These are phyloP conservation scores for Orestias chungarensis DNA, from an alignment of 2,797 vertebrate genomes.

Conservation along the genomic window DNA sequence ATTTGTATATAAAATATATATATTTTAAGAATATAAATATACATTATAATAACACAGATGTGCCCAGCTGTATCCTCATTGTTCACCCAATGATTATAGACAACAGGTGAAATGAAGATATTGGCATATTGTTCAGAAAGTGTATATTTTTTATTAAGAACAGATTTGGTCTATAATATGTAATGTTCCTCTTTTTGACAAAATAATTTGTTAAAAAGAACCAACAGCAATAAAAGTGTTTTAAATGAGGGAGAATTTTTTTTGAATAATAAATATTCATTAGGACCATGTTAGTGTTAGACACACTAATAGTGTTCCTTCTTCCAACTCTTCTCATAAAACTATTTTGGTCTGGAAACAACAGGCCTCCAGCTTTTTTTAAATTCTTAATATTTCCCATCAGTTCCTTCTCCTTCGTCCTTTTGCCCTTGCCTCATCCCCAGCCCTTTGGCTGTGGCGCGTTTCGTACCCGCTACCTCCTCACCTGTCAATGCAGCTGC, in stretches of 20 bases:
- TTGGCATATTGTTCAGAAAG: no score
- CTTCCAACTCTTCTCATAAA: conserved; percentile 45
- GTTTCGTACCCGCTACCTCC: conserved; percentile 51
- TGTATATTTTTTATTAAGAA: no score
- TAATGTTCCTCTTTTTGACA: not conserved
- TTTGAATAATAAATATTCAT: conserved; percentile 38
- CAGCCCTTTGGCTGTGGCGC: conserved; percentile 24
- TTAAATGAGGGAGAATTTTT: conserved; percentile 36
- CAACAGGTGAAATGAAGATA: no score
- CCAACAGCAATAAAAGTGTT: conserved; percentile 22
- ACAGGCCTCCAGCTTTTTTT: conserved; percentile 38
- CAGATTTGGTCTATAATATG: no score
- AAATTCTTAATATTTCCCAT: no score
- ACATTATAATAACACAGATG: no score
- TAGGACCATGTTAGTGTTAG: conserved; percentile 35
- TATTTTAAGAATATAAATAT: no score
- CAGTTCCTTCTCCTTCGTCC: conserved; percentile 27
- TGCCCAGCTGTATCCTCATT: no score
- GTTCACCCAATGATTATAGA: no score
- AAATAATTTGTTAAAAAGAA: not conserved
- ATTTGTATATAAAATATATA: no score
- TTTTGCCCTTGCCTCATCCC: conserved; percentile 53
- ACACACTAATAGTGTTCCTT: conserved; percentile 28
- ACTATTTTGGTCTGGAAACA: conserved; percentile 35
- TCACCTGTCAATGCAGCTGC: conserved; percentile 63